Conservation (phyloP, 2,888 invertebrate genomes). For the Tribolium freemani region DNA sequence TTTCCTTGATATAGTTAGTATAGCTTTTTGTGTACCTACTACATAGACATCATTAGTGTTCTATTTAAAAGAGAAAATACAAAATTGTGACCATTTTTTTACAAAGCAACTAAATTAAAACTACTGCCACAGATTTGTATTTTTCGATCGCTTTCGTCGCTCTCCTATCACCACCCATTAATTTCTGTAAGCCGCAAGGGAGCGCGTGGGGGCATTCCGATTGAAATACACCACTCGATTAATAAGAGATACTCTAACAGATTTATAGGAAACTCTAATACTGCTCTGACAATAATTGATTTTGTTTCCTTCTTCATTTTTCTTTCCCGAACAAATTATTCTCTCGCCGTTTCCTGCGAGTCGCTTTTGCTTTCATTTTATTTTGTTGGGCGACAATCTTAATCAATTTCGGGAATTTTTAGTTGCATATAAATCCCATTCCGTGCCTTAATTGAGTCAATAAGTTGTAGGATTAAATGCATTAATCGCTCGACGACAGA, state of each 20-base stretch:
- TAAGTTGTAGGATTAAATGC: background rate
- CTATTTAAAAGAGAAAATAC: too few relatives aligned
- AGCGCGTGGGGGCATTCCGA: constrained; percentile 49
- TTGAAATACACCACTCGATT: constrained; percentile 59
- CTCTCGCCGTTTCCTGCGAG: background rate
- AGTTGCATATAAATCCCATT: too few relatives aligned
- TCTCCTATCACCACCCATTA: constrained; percentile 53
- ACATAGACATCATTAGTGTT: too few relatives aligned
- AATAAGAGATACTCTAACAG: constrained; percentile 59
- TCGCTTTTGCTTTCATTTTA: background rate
- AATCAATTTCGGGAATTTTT: too few relatives aligned
- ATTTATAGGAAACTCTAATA: constrained; percentile 56
- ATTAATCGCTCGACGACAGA: background rate
- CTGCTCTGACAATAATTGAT: constrained; percentile 54
- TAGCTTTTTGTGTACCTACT: too few relatives aligned
- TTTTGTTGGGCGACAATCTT: background rate
- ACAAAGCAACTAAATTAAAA: too few relatives aligned
- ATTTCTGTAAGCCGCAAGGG: constrained; percentile 56
- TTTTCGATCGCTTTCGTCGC: too few relatives aligned
- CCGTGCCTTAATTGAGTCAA: background rate
- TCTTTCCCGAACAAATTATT: constrained; percentile 41
- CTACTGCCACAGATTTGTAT: too few relatives aligned
- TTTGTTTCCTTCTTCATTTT: constrained; percentile 52
- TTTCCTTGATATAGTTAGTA: too few relatives aligned
- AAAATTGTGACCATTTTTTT: too few relatives aligned